Conservation (phyloP, 1,140 invertebrate species). For the Drosophila setifemur region DNA sequence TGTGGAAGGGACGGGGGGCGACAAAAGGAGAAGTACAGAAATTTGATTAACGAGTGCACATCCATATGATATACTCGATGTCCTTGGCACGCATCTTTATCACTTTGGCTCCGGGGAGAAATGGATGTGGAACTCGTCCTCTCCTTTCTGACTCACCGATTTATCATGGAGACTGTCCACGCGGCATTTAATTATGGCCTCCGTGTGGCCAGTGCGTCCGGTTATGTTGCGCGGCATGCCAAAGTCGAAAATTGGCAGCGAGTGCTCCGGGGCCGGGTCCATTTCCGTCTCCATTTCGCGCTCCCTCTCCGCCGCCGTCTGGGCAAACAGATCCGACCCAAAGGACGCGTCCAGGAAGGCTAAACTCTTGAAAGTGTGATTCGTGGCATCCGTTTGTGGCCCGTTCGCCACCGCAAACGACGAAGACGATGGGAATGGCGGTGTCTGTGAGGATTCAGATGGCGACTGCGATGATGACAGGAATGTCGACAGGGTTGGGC, state of each 20-base stretch:
- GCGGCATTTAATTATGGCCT: constrained; percentile 91
- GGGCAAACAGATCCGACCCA: constrained; percentile 50
- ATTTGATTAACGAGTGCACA: constrained; percentile 46
- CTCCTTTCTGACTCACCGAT: constrained; percentile 84
- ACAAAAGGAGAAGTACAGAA: not conserved
- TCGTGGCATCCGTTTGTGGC: constrained; percentile 67
- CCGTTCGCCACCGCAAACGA: constrained; percentile 29
- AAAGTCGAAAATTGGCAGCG: constrained; percentile 86
- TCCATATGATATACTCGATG: constrained; percentile 25
- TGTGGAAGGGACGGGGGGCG: constrained; percentile 57
- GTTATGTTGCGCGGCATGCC: constrained; percentile 91
- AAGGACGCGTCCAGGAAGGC: constrained; percentile 55
- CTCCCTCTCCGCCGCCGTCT: constrained; percentile 2
- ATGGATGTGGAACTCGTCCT: not conserved
- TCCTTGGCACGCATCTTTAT: constrained; percentile 31
- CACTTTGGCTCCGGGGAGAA: not conserved
- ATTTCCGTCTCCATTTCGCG: not conserved
- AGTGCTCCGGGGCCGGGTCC: constrained; percentile 30
- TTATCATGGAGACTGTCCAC: constrained; percentile 92
- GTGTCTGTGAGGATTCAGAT: constrained; percentile 8
- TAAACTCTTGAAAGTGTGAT: constrained; percentile 78
- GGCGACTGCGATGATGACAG: constrained; percentile 22
- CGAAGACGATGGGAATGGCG: constrained; percentile 3
- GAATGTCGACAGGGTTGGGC: constrained; percentile 37
- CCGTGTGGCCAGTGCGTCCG: constrained; percentile 91